These are phyloP conservation scores for Sorex fumeus DNA, from an alignment of 2,113 vertebrate genomes.

Conservation along the genomic window DNA sequence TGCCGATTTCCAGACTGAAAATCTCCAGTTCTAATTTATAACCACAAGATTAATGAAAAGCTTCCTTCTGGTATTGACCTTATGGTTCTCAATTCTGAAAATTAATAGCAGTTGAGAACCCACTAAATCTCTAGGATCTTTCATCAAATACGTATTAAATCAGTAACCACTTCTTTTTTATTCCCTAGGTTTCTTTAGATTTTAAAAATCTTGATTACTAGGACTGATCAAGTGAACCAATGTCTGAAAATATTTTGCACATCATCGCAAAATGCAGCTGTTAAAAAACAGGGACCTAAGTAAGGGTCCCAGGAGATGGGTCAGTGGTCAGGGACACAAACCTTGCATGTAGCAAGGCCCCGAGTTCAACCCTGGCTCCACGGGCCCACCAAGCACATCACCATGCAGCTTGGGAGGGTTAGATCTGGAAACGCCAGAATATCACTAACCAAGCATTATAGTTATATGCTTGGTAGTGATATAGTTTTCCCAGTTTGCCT, in stretches of 20 bases:
- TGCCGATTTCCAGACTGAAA: background rate
- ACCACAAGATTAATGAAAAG: background rate
- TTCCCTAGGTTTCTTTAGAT: background rate
- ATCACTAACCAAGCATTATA: no score
- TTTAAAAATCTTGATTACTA: constrained; percentile 13
- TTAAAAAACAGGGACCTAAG: background rate
- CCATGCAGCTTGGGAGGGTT: no score
- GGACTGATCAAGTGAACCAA: background rate
- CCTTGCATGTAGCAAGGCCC: background rate
- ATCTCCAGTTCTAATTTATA: background rate
- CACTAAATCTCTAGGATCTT: background rate
- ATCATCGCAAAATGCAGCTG: background rate
- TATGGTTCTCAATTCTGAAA: constrained; percentile 10
- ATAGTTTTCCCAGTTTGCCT: no score
- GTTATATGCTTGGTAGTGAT: no score
- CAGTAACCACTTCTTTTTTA: background rate
- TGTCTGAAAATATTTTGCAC: background rate
- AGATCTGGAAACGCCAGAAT: no score
- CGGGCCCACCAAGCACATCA: no score
- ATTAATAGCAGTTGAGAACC: background rate
- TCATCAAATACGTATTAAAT: constrained; percentile 24
- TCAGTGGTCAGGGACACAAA: background rate
- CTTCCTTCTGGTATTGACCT: background rate
- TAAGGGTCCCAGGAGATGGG: background rate
- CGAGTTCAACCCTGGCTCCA: background rate